These are phyloP conservation scores for Dermochelys coriacea DNA, from an alignment of 2,797 vertebrate species.

Conservation along the genomic window DNA sequence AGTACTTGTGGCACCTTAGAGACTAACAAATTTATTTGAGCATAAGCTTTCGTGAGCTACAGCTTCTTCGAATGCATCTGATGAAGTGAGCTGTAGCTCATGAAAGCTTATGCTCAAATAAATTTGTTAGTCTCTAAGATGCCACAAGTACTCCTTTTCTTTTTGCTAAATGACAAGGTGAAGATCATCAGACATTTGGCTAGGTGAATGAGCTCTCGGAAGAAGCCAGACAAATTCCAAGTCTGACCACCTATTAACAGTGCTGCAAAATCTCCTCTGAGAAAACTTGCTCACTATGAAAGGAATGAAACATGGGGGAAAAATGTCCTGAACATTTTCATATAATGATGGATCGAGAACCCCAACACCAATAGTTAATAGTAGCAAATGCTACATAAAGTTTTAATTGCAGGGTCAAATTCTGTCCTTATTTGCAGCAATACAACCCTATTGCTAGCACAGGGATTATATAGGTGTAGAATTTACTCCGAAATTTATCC, in stretches of 20 bases:
- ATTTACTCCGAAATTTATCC: background rate
- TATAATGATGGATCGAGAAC: background rate
- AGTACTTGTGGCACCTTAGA: too few species aligned
- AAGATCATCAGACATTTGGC: background rate
- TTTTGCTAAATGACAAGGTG: background rate
- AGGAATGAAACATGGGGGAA: background rate
- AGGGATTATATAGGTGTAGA: background rate
- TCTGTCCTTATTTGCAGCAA: background rate
- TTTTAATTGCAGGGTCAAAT: background rate
- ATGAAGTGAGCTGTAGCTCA: too few species aligned
- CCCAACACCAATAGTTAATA: fast-evolving
- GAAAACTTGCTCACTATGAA: background rate
- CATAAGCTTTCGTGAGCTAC: too few species aligned
- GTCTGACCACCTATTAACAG: background rate
- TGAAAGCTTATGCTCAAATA: too few species aligned
- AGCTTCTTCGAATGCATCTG: too few species aligned
- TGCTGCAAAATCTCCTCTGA: background rate
- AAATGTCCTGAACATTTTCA: background rate
- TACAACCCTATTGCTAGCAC: background rate
- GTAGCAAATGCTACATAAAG: background rate
- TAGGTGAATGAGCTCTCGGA: background rate
- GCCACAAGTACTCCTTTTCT: too few species aligned
- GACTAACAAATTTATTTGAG: too few species aligned
- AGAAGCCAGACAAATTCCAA: background rate
- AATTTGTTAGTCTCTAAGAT: too few species aligned